Base-by-base conservation (phyloP, 2,113 vertebrate genomes). In the Chinchilla lanigera region DNA sequence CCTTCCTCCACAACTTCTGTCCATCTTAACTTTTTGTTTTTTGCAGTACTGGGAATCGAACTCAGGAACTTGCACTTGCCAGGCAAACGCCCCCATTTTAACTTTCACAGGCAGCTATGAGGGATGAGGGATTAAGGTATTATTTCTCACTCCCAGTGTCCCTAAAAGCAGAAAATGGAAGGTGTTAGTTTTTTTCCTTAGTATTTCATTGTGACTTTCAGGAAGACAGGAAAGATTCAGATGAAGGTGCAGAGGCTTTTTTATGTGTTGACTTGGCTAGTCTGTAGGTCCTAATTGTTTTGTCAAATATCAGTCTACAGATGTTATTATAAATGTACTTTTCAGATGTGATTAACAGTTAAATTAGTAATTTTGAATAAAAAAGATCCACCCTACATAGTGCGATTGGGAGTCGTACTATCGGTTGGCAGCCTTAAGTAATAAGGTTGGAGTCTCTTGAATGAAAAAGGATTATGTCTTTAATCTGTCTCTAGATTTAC, bases 151-250 rank as follows among this genome's bases (percentile, higher is more conserved):
- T 83, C 28, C 22, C 14, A 35, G 1, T 61, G 93, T 91, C 22
- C 11, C 69, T 86, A 41, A 87, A 90, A 94, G 60, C 1, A 50
- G 86, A 94, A 35, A 3, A 67, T 35, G 60, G 6, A 83, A 24
- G 16, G 2, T 81, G 3, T 19, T 71, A 0, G 47, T 44, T 7
- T 20, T 81, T 77, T 78, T 58, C n/a, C 8, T 38, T 89, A 33
- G 41, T 92, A 44, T 13, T 96, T 80, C 65, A 47, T 24, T 84
- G 17, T 71, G 44, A 78, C 71, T 92, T 94, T 67, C 22, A 92
- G 63, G 13, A 82, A 78, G 54, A 93, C 11, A 89, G 80, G 20
- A 86, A 88, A 77, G 6, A 44, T 10, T 4, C 26, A 78, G 26
- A 60, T 20, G 54, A n/a, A 56, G 52, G 26, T 82, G 24, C 9